Conservation (phyloP, 2,888 invertebrate genomes). For the Formica aserva region DNA sequence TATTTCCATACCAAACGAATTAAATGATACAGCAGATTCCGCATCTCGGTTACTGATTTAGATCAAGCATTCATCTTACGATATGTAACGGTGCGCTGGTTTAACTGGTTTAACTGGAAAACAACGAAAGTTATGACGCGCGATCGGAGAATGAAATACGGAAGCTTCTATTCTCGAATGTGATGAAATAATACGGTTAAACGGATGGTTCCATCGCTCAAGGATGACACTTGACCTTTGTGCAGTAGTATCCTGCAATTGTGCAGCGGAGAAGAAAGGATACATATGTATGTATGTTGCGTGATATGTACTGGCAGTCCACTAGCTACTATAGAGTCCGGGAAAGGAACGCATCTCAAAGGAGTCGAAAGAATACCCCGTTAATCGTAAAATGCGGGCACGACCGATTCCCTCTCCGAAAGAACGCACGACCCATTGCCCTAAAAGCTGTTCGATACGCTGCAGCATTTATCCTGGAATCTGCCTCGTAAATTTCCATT, state of each 20-base stretch:
- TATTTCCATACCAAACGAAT: conserved; percentile 12
- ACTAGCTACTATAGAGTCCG: conserved; percentile 12
- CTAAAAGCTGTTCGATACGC: conserved; percentile 69
- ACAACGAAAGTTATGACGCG: conserved; percentile 50
- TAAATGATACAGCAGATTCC: conserved; percentile 33
- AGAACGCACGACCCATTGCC: conserved; percentile 74
- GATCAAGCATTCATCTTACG: conserved; percentile 46
- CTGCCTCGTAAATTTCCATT: conserved; percentile 78
- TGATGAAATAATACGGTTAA: conserved; percentile 49
- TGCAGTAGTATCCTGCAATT: conserved; percentile 7
- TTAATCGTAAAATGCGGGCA: conserved; percentile 74
- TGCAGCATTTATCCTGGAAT: conserved; percentile 68
- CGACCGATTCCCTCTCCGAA: conserved; percentile 63
- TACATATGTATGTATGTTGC: not conserved
- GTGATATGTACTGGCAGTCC: conserved; percentile 7
- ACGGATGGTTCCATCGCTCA: conserved; percentile 41
- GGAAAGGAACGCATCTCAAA: conserved; percentile 44
- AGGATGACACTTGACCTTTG: conserved; percentile 37
- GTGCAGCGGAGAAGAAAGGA: conserved; percentile 13
- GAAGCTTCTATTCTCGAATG: conserved; percentile 42
- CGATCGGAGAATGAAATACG: conserved; percentile 49
- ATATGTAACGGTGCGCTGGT: conserved; percentile 26
- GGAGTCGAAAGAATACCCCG: conserved; percentile 55
- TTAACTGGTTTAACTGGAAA: conserved; percentile 46
- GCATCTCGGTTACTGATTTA: conserved; percentile 45